phyloP scores from a whole-genome alignment of 35 echinoderm and acorn worm genomes.

The Ptychodera flava region DNA sequence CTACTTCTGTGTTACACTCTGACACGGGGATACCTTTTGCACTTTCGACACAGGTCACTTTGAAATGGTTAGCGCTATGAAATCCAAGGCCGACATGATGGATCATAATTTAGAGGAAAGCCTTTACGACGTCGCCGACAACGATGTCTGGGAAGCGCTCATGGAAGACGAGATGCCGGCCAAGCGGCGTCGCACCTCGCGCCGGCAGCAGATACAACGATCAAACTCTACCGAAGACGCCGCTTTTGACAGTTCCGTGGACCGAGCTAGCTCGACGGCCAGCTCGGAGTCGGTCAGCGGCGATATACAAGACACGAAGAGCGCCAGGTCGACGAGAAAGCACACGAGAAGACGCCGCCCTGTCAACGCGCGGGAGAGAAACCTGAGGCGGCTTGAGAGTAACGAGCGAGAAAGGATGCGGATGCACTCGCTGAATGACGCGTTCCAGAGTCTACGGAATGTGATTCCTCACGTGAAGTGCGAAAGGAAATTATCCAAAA shows the following conservation, averaged over 20 bases:
- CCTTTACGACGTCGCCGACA: not conserved
- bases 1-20: no score
- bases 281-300: not conserved
- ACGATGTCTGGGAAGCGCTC: not conserved
- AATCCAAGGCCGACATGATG: not conserved
- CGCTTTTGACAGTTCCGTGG: not conserved
- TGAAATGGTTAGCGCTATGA: not conserved
- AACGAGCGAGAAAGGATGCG: conserved; percentile 96
- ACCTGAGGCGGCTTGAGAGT: conserved; percentile 84
- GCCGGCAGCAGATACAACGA: no score
- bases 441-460: conserved; percentile 96
- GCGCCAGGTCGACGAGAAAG: not conserved
- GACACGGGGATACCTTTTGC: no score
- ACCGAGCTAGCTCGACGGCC: not conserved
- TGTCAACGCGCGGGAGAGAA: conserved; percentile 80
- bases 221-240: not conserved
- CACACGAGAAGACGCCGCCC: conserved; percentile 59
- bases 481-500: conserved; percentile 94
- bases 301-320: not conserved
- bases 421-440: conserved; percentile 98
- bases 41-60: not conserved
- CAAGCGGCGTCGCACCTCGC: not conserved
- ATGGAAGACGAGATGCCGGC: not conserved
- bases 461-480: conserved; percentile 91
- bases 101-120: not conserved